Percentiles rank a stretch among this genome's conserved stretches.
Conservation (phyloP, 2,888 invertebrate species). For the Elgonia sp. region DNA sequence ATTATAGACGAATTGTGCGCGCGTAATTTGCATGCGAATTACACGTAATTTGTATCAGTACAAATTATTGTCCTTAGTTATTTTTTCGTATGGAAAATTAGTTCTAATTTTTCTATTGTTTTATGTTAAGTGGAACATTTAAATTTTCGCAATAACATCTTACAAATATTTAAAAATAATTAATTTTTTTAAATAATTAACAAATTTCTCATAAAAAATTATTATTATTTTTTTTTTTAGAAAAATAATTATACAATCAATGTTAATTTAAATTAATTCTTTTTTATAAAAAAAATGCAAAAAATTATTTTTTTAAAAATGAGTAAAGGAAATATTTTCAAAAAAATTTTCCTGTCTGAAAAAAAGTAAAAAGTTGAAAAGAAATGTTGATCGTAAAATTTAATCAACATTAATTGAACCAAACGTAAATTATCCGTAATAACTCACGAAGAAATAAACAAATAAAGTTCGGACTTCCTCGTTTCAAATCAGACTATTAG, state of each 20-base stretch:
- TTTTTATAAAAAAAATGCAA: background rate
- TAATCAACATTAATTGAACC: background rate
- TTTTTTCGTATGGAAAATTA: background rate
- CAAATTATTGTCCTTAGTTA: slow-evolving; percentile 6
- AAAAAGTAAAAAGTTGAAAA: no score
- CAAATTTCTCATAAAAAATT: no score
- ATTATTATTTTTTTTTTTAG: no score
- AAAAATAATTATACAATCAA: no score
- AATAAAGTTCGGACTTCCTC: slow-evolving; percentile 27
- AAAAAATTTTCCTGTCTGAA: no score
- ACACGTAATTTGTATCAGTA: background rate
- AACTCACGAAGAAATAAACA: slow-evolving; percentile 10
- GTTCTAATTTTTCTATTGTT: no score
- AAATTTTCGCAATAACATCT: background rate
- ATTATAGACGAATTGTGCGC: slow-evolving; percentile 31
- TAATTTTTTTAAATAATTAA: background rate
- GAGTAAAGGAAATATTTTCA: no score
- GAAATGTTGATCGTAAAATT: background rate
- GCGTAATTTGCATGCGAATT: slow-evolving; percentile 43
- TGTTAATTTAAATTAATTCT: no score
- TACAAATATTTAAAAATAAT: background rate
- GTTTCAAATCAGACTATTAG: slow-evolving; percentile 25
- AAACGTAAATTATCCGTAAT: background rate
- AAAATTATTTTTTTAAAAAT: background rate
- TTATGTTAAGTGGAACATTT: no score